phyloP scores from a whole-genome alignment of 2,113 vertebrate genomes.

The Cryptotis parvus region DNA sequence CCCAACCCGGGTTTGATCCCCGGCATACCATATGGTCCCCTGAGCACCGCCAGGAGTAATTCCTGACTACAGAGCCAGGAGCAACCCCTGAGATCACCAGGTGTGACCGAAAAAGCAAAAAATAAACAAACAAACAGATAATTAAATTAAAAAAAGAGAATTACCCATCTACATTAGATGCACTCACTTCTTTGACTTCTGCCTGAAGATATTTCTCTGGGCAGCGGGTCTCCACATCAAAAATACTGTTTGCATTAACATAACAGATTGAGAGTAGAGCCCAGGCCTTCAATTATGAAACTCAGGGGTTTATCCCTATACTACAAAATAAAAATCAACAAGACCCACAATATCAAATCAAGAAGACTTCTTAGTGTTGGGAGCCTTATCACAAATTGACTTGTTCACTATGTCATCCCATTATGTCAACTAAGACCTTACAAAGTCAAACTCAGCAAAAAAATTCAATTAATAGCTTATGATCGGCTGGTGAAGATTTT shows the following conservation, averaged over 20 bases:
- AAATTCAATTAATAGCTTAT: neutral
- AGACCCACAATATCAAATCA: too few relatives aligned
- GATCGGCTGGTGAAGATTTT: neutral
- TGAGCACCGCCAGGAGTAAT: too few relatives aligned
- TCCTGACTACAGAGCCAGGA: too few relatives aligned
- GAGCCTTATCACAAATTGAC: slow-evolving; percentile 38
- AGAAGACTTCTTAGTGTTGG: neutral
- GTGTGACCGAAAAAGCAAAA: too few relatives aligned
- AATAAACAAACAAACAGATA: too few relatives aligned
- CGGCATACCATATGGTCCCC: too few relatives aligned
- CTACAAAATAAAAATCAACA: too few relatives aligned
- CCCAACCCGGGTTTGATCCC: too few relatives aligned
- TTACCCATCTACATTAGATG: neutral
- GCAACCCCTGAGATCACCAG: too few relatives aligned
- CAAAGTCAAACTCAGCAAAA: slow-evolving; percentile 37
- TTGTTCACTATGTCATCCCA: neutral
- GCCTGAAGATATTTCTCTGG: slow-evolving; percentile 27
- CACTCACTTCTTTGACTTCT: neutral
- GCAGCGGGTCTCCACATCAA: slow-evolving; percentile 38
- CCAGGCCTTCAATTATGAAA: too few relatives aligned
- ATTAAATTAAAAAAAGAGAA: too few relatives aligned
- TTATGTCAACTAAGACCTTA: neutral
- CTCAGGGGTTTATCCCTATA: too few relatives aligned
- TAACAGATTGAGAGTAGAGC: slow-evolving; percentile 16
- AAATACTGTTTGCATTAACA: slow-evolving; percentile 38